Percentiles rank a stretch among this genome's conserved stretches.
Evolutionary conservation across 2,113 vertebrate species (phyloP).

Genomic region (Girardinichthys multiradiatus): DNA sequence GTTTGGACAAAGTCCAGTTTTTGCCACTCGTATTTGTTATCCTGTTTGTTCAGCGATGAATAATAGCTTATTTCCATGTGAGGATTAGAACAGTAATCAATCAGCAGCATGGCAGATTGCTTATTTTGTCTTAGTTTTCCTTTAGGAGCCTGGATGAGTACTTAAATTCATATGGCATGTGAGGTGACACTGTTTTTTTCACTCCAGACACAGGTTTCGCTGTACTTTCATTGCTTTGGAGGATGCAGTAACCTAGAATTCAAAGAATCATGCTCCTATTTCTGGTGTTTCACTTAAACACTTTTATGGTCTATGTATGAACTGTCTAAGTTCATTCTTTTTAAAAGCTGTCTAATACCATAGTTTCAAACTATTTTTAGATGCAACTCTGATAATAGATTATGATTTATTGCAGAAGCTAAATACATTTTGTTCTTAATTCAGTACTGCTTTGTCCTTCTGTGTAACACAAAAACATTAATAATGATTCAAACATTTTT

Average conservation of each 20-base stretch:
- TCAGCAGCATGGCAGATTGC: neutral
- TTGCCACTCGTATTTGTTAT: neutral
- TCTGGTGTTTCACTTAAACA: neutral
- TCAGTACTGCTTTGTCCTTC: neutral
- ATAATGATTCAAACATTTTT: neutral
- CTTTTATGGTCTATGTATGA: neutral
- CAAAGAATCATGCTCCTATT: neutral
- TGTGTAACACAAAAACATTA: neutral
- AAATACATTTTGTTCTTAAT: neutral
- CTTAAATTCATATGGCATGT: neutral
- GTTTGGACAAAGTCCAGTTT: neutral
- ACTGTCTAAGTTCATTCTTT: neutral
- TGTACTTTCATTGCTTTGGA: neutral
- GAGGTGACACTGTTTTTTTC: neutral
- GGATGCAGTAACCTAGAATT: slow-evolving; percentile 16
- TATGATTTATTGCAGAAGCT: neutral
- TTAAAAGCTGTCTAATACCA: neutral
- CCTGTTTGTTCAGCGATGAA: slow-evolving; percentile 1
- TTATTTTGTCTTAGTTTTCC: neutral
- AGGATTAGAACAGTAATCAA: neutral
- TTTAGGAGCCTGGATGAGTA: neutral
- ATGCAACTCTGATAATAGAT: neutral
- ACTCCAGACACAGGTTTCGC: slow-evolving; percentile 16
- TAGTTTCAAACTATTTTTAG: neutral
- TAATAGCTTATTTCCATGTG: neutral